A percentile compares a stretch with the other conserved stretches of the same genome.
Evolutionary conservation across 2,113 vertebrate genomes (phyloP).

Genomic region (Paedocypris sp.): DNA sequence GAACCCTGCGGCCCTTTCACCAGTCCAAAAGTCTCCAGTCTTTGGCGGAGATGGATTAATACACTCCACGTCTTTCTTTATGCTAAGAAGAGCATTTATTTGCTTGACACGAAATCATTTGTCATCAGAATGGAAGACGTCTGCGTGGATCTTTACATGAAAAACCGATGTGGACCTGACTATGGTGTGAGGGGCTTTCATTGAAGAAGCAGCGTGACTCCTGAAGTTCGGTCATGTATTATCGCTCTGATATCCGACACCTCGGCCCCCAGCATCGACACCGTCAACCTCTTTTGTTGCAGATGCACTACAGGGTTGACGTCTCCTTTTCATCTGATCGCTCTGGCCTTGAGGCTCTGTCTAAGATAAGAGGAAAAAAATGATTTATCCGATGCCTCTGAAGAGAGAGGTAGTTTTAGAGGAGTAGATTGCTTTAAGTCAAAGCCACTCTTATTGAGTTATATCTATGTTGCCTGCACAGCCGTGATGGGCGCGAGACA

Average conservation of each 20-base stretch:
- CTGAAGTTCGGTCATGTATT: neutral
- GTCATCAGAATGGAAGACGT: neutral
- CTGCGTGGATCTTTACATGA: neutral
- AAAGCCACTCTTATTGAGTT: slow-evolving; percentile 24
- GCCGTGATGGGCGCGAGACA: too few species aligned
- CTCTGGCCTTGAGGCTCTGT: slow-evolving; percentile 11
- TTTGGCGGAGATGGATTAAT: slow-evolving; percentile 2
- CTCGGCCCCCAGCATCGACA: neutral
- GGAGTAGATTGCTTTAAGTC: slow-evolving; percentile 19
- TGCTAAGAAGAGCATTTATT: neutral
- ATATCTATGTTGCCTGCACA: slow-evolving; percentile 13
- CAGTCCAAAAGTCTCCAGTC: neutral
- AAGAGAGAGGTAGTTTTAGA: slow-evolving; percentile 26
- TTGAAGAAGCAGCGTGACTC: slow-evolving; percentile 1
- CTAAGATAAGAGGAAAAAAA: slow-evolving; percentile 33
- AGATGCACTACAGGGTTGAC: slow-evolving; percentile 24
- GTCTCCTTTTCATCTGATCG: slow-evolving; percentile 39
- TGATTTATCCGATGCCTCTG: slow-evolving; percentile 35
- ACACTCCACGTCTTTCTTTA: neutral
- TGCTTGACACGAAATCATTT: slow-evolving; percentile 14
- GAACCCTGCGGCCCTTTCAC: slow-evolving; percentile 1
- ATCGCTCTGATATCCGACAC: slow-evolving; percentile 25
- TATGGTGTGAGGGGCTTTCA: neutral
- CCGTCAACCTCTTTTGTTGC: slow-evolving; percentile 17
- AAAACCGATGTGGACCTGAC: slow-evolving; percentile 8